Evolutionary conservation across 2,113 vertebrate species (phyloP).

Genomic region (Mugil cephalus): DNA sequence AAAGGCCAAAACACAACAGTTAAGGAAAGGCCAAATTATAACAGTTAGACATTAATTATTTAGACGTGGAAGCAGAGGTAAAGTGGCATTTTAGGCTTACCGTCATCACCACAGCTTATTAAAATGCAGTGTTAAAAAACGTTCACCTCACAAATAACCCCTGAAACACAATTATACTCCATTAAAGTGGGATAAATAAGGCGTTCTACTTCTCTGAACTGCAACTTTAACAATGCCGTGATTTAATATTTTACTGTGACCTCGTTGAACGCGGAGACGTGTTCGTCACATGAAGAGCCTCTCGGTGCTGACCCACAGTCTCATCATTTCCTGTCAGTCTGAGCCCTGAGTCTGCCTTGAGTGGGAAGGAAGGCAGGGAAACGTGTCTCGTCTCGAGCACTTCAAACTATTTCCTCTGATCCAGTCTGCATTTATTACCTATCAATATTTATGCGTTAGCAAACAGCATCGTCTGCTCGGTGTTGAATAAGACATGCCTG

Average conservation of each 20-base stretch:
- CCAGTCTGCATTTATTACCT: conserved; percentile 57
- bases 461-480: conserved; percentile 45
- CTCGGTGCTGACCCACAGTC: neutral
- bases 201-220: conserved; percentile 2
- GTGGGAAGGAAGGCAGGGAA: conserved; percentile 22
- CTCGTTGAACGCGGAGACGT: neutral
- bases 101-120: conserved; percentile 37
- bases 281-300: conserved; percentile 9
- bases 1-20: conserved; percentile 37
- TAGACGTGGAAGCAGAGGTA: conserved; percentile 22
- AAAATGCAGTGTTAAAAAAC: conserved; percentile 15
- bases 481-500: conserved; percentile 69
- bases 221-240: neutral
- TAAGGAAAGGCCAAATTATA: conserved; percentile 55
- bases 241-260: conserved; percentile 29
- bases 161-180: conserved; percentile 33
- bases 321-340: conserved; percentile 8
- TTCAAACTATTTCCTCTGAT: conserved; percentile 38
- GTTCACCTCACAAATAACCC: conserved; percentile 11
- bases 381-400: neutral
- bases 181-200: conserved; percentile 16
- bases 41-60: conserved; percentile 61
- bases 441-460: conserved; percentile 68
- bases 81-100: conserved; percentile 45
- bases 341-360: conserved; percentile 2